Evolutionary conservation across 2,888 invertebrate species (phyloP).

Genomic region (Phorcus lineatus): DNA sequence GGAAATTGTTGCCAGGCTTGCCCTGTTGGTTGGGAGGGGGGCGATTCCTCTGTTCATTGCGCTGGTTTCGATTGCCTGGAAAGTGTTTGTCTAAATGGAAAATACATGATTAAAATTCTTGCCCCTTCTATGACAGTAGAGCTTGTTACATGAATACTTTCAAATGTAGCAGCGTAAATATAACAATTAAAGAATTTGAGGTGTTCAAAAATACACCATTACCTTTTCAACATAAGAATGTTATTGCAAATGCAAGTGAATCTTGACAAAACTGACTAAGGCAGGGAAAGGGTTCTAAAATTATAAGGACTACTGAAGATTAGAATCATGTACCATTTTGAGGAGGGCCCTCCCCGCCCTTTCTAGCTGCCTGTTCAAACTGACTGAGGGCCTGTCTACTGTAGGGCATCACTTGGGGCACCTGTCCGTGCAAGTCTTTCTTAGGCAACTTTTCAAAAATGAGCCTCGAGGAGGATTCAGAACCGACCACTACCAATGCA

Average conservation of each 20-base stretch:
- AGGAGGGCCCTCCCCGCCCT: constrained; percentile 58
- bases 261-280: too few species aligned
- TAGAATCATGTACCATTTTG: constrained; percentile 18
- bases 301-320: too few species aligned
- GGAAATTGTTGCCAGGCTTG: not conserved
- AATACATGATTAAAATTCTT: too few species aligned
- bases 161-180: too few species aligned
- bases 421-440: constrained; percentile 95
- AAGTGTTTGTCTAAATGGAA: too few species aligned
- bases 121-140: too few species aligned
- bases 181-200: too few species aligned
- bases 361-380: constrained; percentile 76
- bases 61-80: not conserved
- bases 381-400: constrained; percentile 90
- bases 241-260: too few species aligned
- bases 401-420: constrained; percentile 94
- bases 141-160: too few species aligned
- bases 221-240: too few species aligned
- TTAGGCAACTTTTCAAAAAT: constrained; percentile 96
- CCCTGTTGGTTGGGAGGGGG: not conserved
- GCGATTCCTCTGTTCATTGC: not conserved
- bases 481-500: constrained; percentile 94
- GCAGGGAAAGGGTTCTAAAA: too few species aligned
- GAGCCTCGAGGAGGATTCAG: constrained; percentile 90
- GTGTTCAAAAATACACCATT: too few species aligned